Evolutionary conservation across 2,888 invertebrate species (phyloP).

Genomic region (Hypselothyrea guttata): DNA sequence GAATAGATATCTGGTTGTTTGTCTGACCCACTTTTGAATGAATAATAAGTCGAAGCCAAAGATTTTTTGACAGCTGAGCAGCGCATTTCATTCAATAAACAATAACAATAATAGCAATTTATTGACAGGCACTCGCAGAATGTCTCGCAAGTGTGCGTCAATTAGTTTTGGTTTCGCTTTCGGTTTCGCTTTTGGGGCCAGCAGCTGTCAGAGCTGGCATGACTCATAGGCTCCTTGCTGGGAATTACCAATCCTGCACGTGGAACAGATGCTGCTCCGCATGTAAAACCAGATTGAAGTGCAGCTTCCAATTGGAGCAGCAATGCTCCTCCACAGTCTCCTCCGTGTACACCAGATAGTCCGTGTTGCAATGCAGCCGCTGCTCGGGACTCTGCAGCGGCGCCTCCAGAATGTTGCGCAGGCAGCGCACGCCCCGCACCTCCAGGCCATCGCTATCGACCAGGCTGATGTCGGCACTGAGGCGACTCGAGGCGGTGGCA

Average conservation of each 20-base stretch:
- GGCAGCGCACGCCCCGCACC: slow-evolving; percentile 42
- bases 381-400: slow-evolving; percentile 40
- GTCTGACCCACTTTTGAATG: slow-evolving; percentile 70
- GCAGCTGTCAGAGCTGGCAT: slow-evolving; percentile 32
- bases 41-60: slow-evolving; percentile 46
- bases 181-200: slow-evolving; percentile 24
- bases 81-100: slow-evolving; percentile 40
- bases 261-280: slow-evolving; percentile 48
- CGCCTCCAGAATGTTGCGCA: slow-evolving; percentile 43
- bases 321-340: slow-evolving; percentile 34
- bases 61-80: slow-evolving; percentile 57
- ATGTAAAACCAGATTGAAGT: slow-evolving; percentile 41
- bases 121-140: slow-evolving; percentile 71
- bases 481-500: slow-evolving; percentile 24
- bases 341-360: slow-evolving; percentile 45
- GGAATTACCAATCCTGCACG: background rate
- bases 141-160: slow-evolving; percentile 58
- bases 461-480: slow-evolving; percentile 42
- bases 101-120: slow-evolving; percentile 33
- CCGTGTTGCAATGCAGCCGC: slow-evolving; percentile 46
- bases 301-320: slow-evolving; percentile 9
- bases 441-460: slow-evolving; percentile 25
- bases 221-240: background rate
- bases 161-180: slow-evolving; percentile 22
- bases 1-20: slow-evolving; percentile 19